Conservation (phyloP, 1,140 invertebrate species). For the Battus philenor region DNA sequence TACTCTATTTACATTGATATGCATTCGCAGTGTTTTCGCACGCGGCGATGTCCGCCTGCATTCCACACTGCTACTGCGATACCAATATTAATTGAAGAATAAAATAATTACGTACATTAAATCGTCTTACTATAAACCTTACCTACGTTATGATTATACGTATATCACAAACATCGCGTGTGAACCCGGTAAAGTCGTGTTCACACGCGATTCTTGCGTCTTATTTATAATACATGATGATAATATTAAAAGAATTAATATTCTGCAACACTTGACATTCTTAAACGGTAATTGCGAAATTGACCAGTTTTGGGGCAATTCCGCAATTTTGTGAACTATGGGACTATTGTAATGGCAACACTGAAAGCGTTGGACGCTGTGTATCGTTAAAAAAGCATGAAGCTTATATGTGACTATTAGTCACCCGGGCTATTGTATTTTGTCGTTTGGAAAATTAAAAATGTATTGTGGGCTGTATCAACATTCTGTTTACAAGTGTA, state of each 20-base stretch:
- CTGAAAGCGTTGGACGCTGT: slow-evolving; percentile 20
- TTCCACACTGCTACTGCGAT: slow-evolving; percentile 17
- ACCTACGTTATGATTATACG: slow-evolving; percentile 71
- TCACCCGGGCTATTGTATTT: slow-evolving; percentile 65
- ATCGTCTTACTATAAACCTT: slow-evolving; percentile 68
- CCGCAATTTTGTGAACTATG: slow-evolving; percentile 47
- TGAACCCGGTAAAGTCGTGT: slow-evolving; percentile 22
- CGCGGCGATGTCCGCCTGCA: not conserved
- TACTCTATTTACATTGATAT: slow-evolving; percentile 56
- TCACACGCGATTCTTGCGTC: slow-evolving; percentile 36
- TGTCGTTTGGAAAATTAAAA: slow-evolving; percentile 48
- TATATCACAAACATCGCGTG: slow-evolving; percentile 35
- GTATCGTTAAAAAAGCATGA: slow-evolving; percentile 32
- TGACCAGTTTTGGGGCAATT: slow-evolving; percentile 26
- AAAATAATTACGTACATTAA: slow-evolving; percentile 73
- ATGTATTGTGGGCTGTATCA: slow-evolving; percentile 51
- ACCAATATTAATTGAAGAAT: slow-evolving; percentile 72
- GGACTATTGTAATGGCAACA: slow-evolving; percentile 63
- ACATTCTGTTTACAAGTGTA: slow-evolving; percentile 48
- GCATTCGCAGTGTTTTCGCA: slow-evolving; percentile 22
- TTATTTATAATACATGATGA: slow-evolving; percentile 71
- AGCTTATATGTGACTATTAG: slow-evolving; percentile 37
- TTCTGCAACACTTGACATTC: slow-evolving; percentile 75
- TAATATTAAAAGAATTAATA: slow-evolving; percentile 71
- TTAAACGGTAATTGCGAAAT: slow-evolving; percentile 39